Conservation (phyloP, 2,888 invertebrate genomes). For the Lycia hirtaria region DNA sequence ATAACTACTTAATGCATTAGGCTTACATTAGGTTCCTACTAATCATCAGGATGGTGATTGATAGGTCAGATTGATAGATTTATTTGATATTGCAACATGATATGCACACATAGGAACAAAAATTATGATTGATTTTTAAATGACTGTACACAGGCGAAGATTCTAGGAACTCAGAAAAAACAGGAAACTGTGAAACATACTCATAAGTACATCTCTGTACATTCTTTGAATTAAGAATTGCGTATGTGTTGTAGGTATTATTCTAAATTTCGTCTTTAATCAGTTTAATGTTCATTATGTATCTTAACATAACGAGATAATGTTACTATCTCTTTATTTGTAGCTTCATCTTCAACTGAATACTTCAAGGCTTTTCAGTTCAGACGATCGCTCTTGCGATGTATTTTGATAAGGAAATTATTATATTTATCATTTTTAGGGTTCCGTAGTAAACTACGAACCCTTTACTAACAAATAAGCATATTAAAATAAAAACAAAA, state of each 20-base stretch:
- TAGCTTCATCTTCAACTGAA: no score
- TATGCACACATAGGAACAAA: neutral
- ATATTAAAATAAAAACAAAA: no score
- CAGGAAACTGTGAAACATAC: neutral
- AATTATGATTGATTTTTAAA: neutral
- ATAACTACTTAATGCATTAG: no score
- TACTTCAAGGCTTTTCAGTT: conserved; percentile 1
- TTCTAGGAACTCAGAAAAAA: neutral
- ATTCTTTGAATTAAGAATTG: neutral
- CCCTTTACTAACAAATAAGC: no score
- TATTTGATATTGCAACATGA: neutral
- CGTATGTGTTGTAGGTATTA: neutral
- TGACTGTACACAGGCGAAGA: neutral
- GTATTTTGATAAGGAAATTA: neutral
- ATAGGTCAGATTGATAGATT: neutral
- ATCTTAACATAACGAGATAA: neutral
- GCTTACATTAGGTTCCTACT: no score
- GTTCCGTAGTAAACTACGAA: no score
- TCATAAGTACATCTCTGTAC: neutral
- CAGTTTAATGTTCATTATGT: neutral
- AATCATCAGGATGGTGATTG: neutral
- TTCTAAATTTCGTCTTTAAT: neutral
- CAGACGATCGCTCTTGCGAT: neutral
- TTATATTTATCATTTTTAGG: no score
- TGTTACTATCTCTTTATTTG: no score